Evolutionary conservation across 2,888 invertebrate species (phyloP).

Genomic region (Drosophila testacea): DNA sequence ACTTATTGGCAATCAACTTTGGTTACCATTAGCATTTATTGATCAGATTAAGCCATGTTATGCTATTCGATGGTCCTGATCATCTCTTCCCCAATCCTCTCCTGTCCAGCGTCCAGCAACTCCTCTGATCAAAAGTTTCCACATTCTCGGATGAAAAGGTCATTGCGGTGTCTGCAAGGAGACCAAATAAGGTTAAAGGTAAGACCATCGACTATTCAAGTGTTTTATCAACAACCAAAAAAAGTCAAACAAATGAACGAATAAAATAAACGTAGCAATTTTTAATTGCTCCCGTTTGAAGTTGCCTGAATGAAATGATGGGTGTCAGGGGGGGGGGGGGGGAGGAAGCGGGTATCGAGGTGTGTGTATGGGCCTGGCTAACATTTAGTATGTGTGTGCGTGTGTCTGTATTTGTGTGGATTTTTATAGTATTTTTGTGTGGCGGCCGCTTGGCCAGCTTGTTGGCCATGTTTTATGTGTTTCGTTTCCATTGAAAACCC

Average conservation of each 20-base stretch:
- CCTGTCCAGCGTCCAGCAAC: neutral
- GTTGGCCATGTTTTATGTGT: slow-evolving; percentile 78
- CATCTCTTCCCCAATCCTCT: neutral
- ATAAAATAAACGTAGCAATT: slow-evolving; percentile 60
- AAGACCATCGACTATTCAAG: slow-evolving; percentile 36
- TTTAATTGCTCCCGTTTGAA: slow-evolving; percentile 73
- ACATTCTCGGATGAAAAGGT: neutral
- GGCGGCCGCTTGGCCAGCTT: slow-evolving; percentile 57
- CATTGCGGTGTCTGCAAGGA: neutral
- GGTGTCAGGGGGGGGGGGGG: slow-evolving; percentile 36
- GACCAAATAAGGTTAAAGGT: slow-evolving; percentile 18
- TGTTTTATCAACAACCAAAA: slow-evolving; percentile 33
- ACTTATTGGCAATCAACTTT: too few species aligned
- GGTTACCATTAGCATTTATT: too few species aligned
- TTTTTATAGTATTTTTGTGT: slow-evolving; percentile 69
- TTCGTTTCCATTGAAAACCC: slow-evolving; percentile 79
- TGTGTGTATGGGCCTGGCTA: slow-evolving; percentile 40
- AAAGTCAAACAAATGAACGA: slow-evolving; percentile 21
- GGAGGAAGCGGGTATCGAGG: slow-evolving; percentile 37
- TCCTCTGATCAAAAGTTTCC: neutral
- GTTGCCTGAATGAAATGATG: slow-evolving; percentile 44
- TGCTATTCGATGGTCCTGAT: neutral
- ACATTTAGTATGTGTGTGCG: slow-evolving; percentile 36
- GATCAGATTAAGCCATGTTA: too few species aligned
- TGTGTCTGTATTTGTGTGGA: slow-evolving; percentile 31